These are phyloP conservation scores for Steatornis caripensis DNA, from an alignment of 2,113 vertebrate species.

Conservation along the genomic window DNA sequence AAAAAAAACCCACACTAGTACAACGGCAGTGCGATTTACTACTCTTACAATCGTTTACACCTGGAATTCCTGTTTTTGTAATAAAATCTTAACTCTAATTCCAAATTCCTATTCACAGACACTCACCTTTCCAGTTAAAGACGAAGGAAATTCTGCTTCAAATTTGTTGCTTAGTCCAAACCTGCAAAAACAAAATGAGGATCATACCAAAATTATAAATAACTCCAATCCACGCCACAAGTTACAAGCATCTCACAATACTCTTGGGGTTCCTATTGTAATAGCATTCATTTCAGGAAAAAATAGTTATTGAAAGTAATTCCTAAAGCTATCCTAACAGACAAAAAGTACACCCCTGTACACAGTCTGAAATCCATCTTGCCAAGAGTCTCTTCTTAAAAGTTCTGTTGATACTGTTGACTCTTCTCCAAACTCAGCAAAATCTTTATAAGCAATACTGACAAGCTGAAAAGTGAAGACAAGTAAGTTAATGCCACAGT, in stretches of 20 bases:
- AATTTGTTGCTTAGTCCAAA: slow-evolving; percentile 99
- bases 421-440: not conserved
- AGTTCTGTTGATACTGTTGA: not conserved
- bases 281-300: not conserved
- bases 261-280: not conserved
- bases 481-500: not conserved
- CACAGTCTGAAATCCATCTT: not conserved
- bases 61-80: not conserved
- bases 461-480: not conserved
- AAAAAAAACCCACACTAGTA: not conserved
- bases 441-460: not conserved
- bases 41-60: not conserved
- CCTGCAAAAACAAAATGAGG: slow-evolving; percentile 69
- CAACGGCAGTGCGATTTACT: not conserved
- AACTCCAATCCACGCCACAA: not conserved
- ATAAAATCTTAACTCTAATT: not conserved
- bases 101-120: not conserved
- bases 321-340: not conserved
- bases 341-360: not conserved
- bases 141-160: slow-evolving; percentile 97
- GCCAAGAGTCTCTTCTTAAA: not conserved
- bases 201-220: not conserved
- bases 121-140: slow-evolving; percentile 97
- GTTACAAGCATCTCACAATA: not conserved
- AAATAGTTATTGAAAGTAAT: not conserved